Evolutionary conservation across 2,113 vertebrate species (phyloP).

Genomic region (Lycaon pictus): DNA sequence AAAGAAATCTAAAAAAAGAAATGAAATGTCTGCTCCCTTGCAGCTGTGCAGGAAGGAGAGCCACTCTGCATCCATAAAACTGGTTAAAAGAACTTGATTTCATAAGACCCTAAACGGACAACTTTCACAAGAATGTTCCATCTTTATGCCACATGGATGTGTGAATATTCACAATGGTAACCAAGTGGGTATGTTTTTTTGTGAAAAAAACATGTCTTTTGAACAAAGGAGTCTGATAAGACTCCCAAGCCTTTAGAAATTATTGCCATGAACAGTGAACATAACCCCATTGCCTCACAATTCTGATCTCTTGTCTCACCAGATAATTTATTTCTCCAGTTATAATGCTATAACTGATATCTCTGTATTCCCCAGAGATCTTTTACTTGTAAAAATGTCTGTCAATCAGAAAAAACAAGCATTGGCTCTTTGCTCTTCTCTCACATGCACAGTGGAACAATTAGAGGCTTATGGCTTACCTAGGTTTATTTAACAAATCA

Average conservation of each 20-base stretch:
- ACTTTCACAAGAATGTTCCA: background rate
- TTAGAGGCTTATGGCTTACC: background rate
- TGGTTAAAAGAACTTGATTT: background rate
- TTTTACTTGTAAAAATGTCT: background rate
- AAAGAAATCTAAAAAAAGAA: constrained; percentile 44
- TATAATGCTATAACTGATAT: background rate
- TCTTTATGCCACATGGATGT: background rate
- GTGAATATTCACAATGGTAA: constrained; percentile 22
- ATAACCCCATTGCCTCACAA: background rate
- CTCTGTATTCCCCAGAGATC: background rate
- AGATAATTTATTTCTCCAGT: background rate
- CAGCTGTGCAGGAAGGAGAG: constrained; percentile 44
- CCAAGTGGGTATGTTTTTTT: background rate
- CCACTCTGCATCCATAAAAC: background rate
- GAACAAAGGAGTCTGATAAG: background rate
- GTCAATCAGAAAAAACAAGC: constrained; percentile 7
- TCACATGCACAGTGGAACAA: background rate
- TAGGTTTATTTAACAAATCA: constrained; percentile 19
- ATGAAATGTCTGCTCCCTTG: background rate
- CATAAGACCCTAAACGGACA: background rate
- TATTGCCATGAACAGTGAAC: background rate
- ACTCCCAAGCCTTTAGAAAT: background rate
- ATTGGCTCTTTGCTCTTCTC: background rate
- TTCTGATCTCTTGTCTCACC: background rate
- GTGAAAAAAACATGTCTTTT: constrained; percentile 14